Evolutionary conservation across 1,140 invertebrate species (phyloP), one percentile per base, ranked within the genome.

Genomic region (Choristoneura fumiferana): DNA sequence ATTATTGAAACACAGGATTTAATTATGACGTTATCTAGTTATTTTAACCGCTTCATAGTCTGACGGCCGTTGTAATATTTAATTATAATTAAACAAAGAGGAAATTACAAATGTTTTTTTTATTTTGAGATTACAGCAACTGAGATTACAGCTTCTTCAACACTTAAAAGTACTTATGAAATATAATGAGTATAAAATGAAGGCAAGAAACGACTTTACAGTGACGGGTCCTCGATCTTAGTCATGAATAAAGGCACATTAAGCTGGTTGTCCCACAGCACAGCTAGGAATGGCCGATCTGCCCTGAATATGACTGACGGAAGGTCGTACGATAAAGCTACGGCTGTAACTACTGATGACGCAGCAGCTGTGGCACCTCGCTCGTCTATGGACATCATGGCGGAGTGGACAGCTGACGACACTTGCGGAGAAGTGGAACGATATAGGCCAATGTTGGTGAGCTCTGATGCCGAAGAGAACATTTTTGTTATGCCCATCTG

Each of bases 371-470:
- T 88, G 4, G 91, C 93, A 13, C 95, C 95, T 63, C 93, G 81
- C 77, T 96, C 95, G 62, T 95, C 93, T 0, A 96, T 91, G 49
- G 93, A 90, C 52, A 96, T 90, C 67, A 91, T 92, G 0, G 93
- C 92, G 65, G 94, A 94, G 67, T 96, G 95, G 6, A 94, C 34
- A 4, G 94, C 90, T 37, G 90, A 89, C 9, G 90, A 91, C 0
- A 95, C 91, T 63, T 84, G 84, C 5, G 87, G 76, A 1, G 88
- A 74, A 6, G 57, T 65, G 0, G 69, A 70, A 0, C 71, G 52
- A 12, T 66, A 75, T 1, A 91, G 67, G 1, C 81, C 72, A 22
- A 91, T 59, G 6, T 83, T 62, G 14, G 67, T 74, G 0, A 96
- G 84, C 64, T 95, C 91, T 0, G 93, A 90, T 15, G 77, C 79